Evolutionary conservation across 2,888 invertebrate species (phyloP).

Genomic region (Dicycla oo): DNA sequence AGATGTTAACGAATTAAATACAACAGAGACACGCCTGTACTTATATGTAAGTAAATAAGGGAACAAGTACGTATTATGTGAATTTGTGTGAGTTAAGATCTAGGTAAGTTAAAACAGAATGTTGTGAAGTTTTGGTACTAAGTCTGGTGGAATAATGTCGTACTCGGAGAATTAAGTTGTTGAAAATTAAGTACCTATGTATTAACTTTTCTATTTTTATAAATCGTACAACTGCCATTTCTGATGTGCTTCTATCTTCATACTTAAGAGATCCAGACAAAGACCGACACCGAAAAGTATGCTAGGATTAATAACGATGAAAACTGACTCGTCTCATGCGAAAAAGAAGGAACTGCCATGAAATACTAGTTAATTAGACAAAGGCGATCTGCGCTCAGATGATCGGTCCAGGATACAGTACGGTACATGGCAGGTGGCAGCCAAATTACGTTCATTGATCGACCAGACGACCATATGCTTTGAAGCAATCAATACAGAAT

Average conservation of each 20-base stretch:
- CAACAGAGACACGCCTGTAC: slow-evolving; percentile 3
- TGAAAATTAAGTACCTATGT: background rate
- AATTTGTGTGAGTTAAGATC: background rate
- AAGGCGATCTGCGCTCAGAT: background rate
- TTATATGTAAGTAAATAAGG: slow-evolving; percentile 33
- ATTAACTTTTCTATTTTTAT: background rate
- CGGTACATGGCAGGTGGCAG: too few relatives aligned
- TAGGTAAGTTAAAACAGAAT: slow-evolving; percentile 8
- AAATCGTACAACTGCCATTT: background rate
- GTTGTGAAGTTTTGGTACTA: background rate
- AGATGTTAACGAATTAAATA: slow-evolving; percentile 45
- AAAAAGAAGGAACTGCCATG: background rate
- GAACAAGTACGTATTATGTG: slow-evolving; percentile 2
- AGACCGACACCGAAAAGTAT: background rate
- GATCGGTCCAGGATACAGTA: background rate
- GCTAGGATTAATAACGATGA: too few relatives aligned
- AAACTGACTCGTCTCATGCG: too few relatives aligned
- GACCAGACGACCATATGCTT: background rate
- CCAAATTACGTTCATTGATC: background rate
- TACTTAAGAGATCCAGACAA: background rate
- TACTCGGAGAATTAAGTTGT: background rate
- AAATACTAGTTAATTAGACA: too few relatives aligned
- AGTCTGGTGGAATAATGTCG: background rate
- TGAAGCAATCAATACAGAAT: too few relatives aligned
- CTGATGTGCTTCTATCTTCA: background rate